Conservation (phyloP, 2,113 vertebrate genomes). For the Campylomormyrus numenius region DNA sequence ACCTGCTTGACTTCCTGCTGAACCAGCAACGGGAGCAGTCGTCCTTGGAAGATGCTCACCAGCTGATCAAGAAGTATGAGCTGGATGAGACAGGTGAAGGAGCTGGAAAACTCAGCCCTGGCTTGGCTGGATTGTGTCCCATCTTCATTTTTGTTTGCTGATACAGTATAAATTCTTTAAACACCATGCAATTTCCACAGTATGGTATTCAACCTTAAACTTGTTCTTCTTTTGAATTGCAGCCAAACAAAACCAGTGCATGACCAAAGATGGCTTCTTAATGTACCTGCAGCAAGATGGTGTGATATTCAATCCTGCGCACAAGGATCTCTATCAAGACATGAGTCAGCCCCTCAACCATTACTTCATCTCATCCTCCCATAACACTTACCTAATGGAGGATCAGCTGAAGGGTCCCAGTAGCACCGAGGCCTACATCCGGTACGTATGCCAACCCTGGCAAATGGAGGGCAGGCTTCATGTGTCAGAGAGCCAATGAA, state of each 20-base stretch:
- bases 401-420: conserved; percentile 90
- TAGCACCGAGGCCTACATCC: conserved; percentile 93
- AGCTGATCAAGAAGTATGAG: conserved; percentile 82
- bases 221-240: conserved; percentile 17
- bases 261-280: conserved; percentile 92
- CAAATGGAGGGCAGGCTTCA: too few species aligned
- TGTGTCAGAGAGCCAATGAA: not conserved
- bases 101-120: not conserved
- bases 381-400: conserved; percentile 92
- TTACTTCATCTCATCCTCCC: conserved; percentile 91
- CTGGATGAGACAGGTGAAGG: conserved; percentile 67
- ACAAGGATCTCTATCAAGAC: conserved; percentile 78
- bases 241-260: conserved; percentile 69
- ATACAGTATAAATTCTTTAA: not conserved
- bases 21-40: conserved; percentile 66
- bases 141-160: not conserved
- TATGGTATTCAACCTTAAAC: not conserved
- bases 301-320: conserved; percentile 67
- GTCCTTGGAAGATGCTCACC: conserved; percentile 53
- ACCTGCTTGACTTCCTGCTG: conserved; percentile 70
- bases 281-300: conserved; percentile 78
- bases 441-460: conserved; percentile 49
- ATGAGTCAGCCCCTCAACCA: conserved; percentile 87
- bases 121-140: not conserved
- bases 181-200: not conserved